Conservation (phyloP, 2,113 vertebrate genomes). For the Onychostoma macrolepis region DNA sequence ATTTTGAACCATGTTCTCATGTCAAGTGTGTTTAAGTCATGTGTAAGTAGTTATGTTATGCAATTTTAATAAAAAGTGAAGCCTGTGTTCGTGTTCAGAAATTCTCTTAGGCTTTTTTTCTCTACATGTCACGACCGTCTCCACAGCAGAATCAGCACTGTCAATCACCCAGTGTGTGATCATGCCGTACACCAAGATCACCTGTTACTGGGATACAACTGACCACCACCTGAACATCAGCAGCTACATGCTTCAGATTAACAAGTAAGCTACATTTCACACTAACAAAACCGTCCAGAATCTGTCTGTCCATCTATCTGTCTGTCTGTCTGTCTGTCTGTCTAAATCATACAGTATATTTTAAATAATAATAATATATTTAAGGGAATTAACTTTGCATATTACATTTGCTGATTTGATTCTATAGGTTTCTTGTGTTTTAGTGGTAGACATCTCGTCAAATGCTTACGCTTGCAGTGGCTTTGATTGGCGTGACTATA, state of each 20-base stretch:
- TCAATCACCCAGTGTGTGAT: slow-evolving; percentile 63
- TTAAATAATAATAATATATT: too few relatives aligned
- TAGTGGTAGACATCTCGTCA: too few relatives aligned
- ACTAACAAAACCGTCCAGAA: too few relatives aligned
- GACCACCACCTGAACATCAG: background rate
- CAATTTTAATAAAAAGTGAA: background rate
- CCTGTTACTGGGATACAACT: slow-evolving; percentile 67
- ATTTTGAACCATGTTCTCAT: background rate
- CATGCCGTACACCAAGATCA: slow-evolving; percentile 59
- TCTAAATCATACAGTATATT: too few relatives aligned
- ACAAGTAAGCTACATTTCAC: slow-evolving; percentile 54
- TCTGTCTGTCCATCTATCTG: too few relatives aligned
- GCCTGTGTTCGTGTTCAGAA: background rate
- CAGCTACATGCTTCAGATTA: slow-evolving; percentile 61
- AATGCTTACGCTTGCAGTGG: background rate
- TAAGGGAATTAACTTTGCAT: too few relatives aligned
- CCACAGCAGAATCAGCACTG: slow-evolving; percentile 12
- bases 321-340: too few relatives aligned
- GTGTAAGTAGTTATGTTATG: background rate
- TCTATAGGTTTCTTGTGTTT: too few relatives aligned
- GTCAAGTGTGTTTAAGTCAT: background rate
- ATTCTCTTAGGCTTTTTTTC: background rate
- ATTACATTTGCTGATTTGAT: too few relatives aligned
- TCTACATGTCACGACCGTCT: background rate
- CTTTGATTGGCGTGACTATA: background rate